Conservation (phyloP, 2,888 invertebrate species). For the Crossocerus cetratus region DNA sequence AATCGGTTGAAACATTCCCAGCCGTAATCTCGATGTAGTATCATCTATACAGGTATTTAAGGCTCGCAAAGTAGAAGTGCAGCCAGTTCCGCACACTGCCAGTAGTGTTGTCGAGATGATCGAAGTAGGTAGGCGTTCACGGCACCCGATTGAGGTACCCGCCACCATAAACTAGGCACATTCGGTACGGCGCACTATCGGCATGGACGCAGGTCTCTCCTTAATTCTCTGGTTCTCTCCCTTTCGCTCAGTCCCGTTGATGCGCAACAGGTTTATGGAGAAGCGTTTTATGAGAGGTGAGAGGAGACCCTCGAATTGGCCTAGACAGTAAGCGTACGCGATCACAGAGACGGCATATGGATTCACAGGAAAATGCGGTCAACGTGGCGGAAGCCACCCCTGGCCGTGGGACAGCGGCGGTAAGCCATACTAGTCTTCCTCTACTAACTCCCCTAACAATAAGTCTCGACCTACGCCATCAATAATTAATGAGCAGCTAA, state of each 20-base stretch:
- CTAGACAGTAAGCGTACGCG: conserved; percentile 42
- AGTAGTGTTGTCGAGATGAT: conserved; percentile 10
- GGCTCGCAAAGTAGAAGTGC: too few relatives aligned
- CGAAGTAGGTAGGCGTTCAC: not conserved
- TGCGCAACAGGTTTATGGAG: conserved; percentile 72
- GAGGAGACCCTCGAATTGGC: conserved; percentile 39
- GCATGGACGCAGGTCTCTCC: conserved; percentile 15
- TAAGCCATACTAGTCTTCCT: conserved; percentile 64
- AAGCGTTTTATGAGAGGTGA: conserved; percentile 54
- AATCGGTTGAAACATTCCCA: too few relatives aligned
- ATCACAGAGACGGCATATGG: conserved; percentile 62
- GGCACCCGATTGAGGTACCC: conserved; percentile 14
- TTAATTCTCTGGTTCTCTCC: conserved; percentile 33
- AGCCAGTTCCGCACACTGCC: conserved; percentile 17
- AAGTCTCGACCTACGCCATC: not conserved
- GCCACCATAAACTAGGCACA: conserved; percentile 24
- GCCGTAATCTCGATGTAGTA: too few relatives aligned
- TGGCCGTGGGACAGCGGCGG: conserved; percentile 62
- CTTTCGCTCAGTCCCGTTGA: conserved; percentile 50
- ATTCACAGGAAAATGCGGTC: conserved; percentile 66
- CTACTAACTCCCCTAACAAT: not conserved
- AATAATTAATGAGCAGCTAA: conserved; percentile 7
- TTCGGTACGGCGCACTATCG: conserved; percentile 22
- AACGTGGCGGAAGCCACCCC: conserved; percentile 56
- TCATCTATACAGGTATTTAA: too few relatives aligned